These are phyloP conservation scores for Barbus barbus DNA, from an alignment of 2,113 vertebrate species.

Conservation along the genomic window DNA sequence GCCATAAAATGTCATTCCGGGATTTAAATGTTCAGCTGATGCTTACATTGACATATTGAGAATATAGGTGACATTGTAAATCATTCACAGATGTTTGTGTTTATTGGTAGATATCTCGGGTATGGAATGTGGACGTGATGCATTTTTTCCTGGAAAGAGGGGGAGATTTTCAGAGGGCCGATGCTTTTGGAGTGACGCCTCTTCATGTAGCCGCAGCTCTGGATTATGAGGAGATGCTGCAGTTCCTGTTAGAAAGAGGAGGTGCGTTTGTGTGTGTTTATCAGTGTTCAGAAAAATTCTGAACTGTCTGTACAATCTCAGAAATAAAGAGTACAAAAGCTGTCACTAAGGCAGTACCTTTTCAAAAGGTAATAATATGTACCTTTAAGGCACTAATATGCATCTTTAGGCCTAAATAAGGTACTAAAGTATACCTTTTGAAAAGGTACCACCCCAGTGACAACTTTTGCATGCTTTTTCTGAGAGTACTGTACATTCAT, in stretches of 20 bases:
- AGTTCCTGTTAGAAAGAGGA: slow-evolving; percentile 65
- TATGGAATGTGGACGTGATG: slow-evolving; percentile 73
- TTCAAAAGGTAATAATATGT: too few species aligned
- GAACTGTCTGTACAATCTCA: too few species aligned
- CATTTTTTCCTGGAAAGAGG: slow-evolving; percentile 71
- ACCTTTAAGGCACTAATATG: too few species aligned
- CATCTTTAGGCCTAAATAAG: too few species aligned
- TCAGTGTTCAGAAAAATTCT: neutral
- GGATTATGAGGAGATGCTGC: slow-evolving; percentile 72
- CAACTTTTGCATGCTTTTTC: too few species aligned
- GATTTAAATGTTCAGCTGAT: neutral
- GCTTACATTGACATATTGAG: neutral
- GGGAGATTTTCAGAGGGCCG: slow-evolving; percentile 57
- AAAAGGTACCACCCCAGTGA: too few species aligned
- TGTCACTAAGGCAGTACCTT: too few species aligned
- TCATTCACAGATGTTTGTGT: neutral
- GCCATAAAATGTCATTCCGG: neutral
- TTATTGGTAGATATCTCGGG: slow-evolving; percentile 66
- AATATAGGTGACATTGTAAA: neutral
- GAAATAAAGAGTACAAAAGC: too few species aligned
- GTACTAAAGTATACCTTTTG: too few species aligned
- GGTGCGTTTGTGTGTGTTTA: slow-evolving; percentile 51
- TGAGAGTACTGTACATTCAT: too few species aligned
- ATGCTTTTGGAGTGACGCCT: slow-evolving; percentile 67
- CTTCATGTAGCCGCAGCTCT: slow-evolving; percentile 72